Conservation (phyloP, 2,888 invertebrate species). For the Macrosoma leucophasiata region DNA sequence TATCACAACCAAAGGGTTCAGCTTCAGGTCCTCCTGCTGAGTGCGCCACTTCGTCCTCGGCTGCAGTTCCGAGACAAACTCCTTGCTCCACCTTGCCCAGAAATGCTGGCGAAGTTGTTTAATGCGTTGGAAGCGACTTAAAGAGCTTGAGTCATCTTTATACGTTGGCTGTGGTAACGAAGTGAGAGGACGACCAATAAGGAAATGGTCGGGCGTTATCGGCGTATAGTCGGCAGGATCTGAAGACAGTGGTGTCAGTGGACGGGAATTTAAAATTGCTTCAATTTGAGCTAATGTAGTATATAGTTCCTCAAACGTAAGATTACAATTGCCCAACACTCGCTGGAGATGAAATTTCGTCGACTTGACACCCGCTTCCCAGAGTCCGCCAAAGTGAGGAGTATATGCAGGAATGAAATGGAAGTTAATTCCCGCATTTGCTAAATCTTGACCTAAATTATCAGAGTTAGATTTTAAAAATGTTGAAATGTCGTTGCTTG, state of each 20-base stretch:
- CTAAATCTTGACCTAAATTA: slow-evolving; percentile 6
- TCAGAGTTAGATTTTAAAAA: slow-evolving; percentile 17
- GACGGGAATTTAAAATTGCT: slow-evolving; percentile 1
- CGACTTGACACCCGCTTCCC: slow-evolving; percentile 11
- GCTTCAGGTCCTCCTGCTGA: slow-evolving; percentile 3
- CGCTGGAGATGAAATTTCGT: slow-evolving; percentile 7
- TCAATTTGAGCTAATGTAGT: background rate
- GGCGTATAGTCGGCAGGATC: background rate
- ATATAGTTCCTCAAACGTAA: slow-evolving; percentile 8
- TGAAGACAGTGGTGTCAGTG: slow-evolving; percentile 1
- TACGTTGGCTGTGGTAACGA: slow-evolving; percentile 7
- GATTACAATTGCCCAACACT: slow-evolving; percentile 9
- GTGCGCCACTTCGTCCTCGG: slow-evolving; percentile 14
- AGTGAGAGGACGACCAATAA: slow-evolving; percentile 11
- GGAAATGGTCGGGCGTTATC: slow-evolving; percentile 7
- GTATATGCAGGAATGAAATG: slow-evolving; percentile 6
- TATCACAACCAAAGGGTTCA: slow-evolving; percentile 10
- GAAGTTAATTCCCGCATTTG: slow-evolving; percentile 10
- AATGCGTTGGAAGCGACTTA: slow-evolving; percentile 13
- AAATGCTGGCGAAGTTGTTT: slow-evolving; percentile 18
- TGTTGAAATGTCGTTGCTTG: slow-evolving; percentile 18
- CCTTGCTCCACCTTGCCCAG: slow-evolving; percentile 20
- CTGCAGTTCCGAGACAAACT: slow-evolving; percentile 20
- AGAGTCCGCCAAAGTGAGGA: slow-evolving; percentile 10
- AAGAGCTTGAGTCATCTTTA: background rate